Conservation (phyloP, 35 echinoderm and acorn worm genomes). For the Apostichopus californicus region DNA sequence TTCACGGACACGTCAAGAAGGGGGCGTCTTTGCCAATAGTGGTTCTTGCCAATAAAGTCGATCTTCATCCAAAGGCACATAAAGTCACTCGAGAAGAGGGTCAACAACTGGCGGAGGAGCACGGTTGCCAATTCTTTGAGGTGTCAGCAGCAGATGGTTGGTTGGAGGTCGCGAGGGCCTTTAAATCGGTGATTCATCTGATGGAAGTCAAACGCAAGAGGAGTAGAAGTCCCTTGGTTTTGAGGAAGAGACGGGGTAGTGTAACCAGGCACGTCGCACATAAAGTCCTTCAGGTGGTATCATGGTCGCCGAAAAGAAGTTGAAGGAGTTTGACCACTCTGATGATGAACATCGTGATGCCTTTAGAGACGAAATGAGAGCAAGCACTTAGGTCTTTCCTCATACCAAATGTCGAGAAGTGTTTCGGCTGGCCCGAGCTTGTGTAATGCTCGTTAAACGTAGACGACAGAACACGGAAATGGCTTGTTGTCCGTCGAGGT, state of each 20-base stretch:
- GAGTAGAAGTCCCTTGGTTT: constrained; percentile 51
- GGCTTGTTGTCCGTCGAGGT: no score
- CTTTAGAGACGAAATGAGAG: no score
- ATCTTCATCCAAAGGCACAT: constrained; percentile 67
- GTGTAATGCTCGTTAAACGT: no score
- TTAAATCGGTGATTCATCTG: constrained; percentile 69
- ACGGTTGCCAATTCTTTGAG: constrained; percentile 91
- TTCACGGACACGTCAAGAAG: constrained; percentile 64
- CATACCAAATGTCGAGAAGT: no score
- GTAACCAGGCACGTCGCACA: constrained; percentile 85
- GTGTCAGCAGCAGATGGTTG: constrained; percentile 86
- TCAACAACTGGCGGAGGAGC: constrained; percentile 72
- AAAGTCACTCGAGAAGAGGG: constrained; percentile 75
- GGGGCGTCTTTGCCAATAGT: constrained; percentile 71
- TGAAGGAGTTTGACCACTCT: not conserved
- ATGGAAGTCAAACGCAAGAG: constrained; percentile 59
- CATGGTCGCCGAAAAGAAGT: constrained; percentile 73
- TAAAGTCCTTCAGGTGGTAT: constrained; percentile 88
- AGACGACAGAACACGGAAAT: no score
- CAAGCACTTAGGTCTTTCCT: no score
- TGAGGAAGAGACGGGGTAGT: constrained; percentile 80
- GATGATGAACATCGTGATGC: no score
- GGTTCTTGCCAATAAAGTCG: constrained; percentile 86
- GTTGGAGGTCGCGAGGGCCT: constrained; percentile 67
- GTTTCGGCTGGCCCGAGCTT: no score